Evolutionary conservation across 2,113 vertebrate genomes (phyloP).

Genomic region (Hucho hucho): DNA sequence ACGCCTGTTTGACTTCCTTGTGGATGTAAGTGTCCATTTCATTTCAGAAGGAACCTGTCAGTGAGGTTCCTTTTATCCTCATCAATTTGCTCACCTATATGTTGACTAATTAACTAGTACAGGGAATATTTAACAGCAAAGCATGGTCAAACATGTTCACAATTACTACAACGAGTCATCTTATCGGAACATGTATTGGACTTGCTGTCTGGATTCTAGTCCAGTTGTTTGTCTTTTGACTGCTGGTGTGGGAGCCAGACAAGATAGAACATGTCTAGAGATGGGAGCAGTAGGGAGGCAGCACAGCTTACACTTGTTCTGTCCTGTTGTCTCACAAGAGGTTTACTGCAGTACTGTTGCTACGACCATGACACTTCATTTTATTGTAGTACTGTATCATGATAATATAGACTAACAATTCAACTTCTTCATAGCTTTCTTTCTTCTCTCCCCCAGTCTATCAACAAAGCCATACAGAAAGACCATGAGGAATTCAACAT

Average conservation of each 20-base stretch:
- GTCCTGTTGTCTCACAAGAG: neutral
- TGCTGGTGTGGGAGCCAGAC: neutral
- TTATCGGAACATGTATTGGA: neutral
- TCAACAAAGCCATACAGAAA: conserved; percentile 83
- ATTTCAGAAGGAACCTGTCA: too few species aligned
- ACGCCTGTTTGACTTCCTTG: conserved; percentile 80
- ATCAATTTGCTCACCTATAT: too few species aligned
- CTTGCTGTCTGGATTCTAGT: neutral
- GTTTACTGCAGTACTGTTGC: neutral
- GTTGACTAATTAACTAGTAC: too few species aligned
- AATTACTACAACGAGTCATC: too few species aligned
- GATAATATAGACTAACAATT: neutral
- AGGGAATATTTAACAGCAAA: too few species aligned
- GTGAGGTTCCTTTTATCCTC: too few species aligned
- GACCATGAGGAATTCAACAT: conserved; percentile 79
- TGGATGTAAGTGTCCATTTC: conserved; percentile 66
- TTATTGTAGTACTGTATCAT: neutral
- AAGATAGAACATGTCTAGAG: neutral
- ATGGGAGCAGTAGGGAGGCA: neutral
- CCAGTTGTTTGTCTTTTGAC: neutral
- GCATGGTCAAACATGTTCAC: too few species aligned
- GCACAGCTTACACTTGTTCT: neutral
- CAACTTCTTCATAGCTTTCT: neutral
- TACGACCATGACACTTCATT: neutral
- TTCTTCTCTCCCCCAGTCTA: conserved; percentile 53